Percentiles rank a stretch among this genome's conserved stretches.
Evolutionary conservation across 2,797 vertebrate species (phyloP).

Genomic region (Pelodytes ibericus): DNA sequence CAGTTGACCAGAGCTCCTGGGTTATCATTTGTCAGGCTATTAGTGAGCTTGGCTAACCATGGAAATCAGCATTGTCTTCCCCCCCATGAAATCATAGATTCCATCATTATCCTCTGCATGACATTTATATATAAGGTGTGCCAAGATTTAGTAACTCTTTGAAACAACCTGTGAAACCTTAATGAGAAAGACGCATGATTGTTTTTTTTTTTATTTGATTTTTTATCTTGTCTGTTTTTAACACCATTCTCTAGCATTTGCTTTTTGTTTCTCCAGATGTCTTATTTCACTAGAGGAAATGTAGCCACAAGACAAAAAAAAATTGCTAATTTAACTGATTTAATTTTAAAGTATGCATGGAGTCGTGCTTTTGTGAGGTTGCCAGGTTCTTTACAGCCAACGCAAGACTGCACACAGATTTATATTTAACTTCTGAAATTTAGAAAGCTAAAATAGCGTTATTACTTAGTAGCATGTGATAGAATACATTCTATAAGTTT

Average conservation of each 20-base stretch:
- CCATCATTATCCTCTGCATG: slow-evolving; percentile 60
- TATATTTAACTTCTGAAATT: too few relatives aligned
- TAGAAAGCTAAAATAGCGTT: too few relatives aligned
- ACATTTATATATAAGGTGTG: slow-evolving; percentile 84
- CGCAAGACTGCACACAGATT: too few relatives aligned
- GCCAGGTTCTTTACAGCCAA: too few relatives aligned
- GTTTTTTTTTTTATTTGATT: slow-evolving; percentile 38
- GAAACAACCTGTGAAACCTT: slow-evolving; percentile 76
- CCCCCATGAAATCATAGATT: slow-evolving; percentile 78
- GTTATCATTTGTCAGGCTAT: slow-evolving; percentile 82
- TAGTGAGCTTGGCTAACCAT: slow-evolving; percentile 83
- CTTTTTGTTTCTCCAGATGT: not conserved
- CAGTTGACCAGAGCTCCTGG: slow-evolving; percentile 81
- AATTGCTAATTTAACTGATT: too few relatives aligned
- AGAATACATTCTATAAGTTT: too few relatives aligned
- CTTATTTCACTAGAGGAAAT: not conserved
- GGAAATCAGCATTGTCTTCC: slow-evolving; percentile 80
- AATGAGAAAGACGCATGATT: slow-evolving; percentile 67
- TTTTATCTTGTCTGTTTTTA: not conserved
- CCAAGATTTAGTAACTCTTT: slow-evolving; percentile 85
- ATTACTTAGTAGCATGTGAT: too few relatives aligned
- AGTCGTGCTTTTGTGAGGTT: too few relatives aligned
- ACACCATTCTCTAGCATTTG: not conserved
- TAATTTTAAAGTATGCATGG: too few relatives aligned
- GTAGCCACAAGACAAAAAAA: too few relatives aligned